Evolutionary conservation across 1,140 invertebrate species (phyloP), one percentile per base, ranked within the genome.

Genomic region (Manduca sexta): DNA sequence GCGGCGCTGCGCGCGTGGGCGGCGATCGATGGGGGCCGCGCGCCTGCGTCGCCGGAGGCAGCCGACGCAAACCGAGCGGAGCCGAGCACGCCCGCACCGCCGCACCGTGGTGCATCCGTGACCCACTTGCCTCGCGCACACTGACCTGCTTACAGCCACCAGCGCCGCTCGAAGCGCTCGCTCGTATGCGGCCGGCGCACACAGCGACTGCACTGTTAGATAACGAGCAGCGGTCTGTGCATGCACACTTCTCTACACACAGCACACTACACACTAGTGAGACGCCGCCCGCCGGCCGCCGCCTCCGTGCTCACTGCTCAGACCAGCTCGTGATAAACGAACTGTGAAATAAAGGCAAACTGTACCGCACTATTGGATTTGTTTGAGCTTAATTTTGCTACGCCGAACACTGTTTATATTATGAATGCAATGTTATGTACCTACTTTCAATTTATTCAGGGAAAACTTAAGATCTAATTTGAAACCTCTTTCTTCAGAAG

Each of bases 1-100:
- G 69, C 60, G 57, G 48, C 61, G 76, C 54, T 64, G 63, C 70
- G 70, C 76, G 74, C 79, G 79, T 77, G 74, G 75, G 74, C 76
- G 76, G 67, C 65, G 70, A 80, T 78, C 75, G 69, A 76, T 77
- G 74, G 35, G 41, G 53, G 56, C 61, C 51, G 51, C 72, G 60
- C 84, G 79, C 79, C 41, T 72, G 74, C 78, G 72, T 58, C 53
- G 10, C 53, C 77, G 67, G 64, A 31, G 30, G n/a, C 15, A n/a
- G 35, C 64, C 30, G 42, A 44, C 26, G 30, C 12, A 10, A 26
- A 29, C 2, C 69, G 66, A 67, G 5, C 15, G 5, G 26, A 50
- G 45, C 51, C 72, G 71, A 68, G n/a, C 34, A 11, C n/a, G 18
- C 16, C 18, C 40, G 40, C 34, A 26, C 21, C 34, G 34, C 34